Conservation (phyloP, 2,113 vertebrate species). For the Hypanus sabinus region DNA sequence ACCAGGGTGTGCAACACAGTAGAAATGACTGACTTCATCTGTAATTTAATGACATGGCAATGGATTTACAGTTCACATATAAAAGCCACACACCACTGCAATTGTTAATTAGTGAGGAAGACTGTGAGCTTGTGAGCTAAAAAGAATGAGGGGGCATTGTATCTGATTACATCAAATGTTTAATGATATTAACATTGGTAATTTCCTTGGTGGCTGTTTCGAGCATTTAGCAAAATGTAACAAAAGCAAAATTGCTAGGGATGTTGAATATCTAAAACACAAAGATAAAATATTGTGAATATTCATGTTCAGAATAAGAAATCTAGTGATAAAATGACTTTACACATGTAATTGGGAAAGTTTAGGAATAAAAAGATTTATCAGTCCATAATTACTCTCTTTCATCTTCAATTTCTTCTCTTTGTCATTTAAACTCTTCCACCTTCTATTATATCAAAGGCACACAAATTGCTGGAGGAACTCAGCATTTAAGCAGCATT, state of each 20-base stretch:
- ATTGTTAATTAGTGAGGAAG: conserved; percentile 5
- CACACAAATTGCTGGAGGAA: too few species aligned
- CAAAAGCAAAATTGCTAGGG: not conserved
- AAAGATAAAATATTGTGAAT: not conserved
- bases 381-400: too few species aligned
- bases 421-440: too few species aligned
- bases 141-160: not conserved
- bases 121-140: not conserved
- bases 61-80: not conserved
- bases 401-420: too few species aligned
- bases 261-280: not conserved
- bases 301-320: too few species aligned
- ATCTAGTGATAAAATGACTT: too few species aligned
- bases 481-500: too few species aligned
- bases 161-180: not conserved
- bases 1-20: too few species aligned
- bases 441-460: too few species aligned
- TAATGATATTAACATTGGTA: not conserved
- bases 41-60: not conserved
- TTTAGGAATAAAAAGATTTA: too few species aligned
- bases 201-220: not conserved
- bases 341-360: too few species aligned
- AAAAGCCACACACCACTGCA: not conserved
- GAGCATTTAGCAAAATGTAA: not conserved
- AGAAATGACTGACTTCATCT: not conserved